Evolutionary conservation across 2,113 vertebrate genomes (phyloP).

Genomic region (Rallus limicola): DNA sequence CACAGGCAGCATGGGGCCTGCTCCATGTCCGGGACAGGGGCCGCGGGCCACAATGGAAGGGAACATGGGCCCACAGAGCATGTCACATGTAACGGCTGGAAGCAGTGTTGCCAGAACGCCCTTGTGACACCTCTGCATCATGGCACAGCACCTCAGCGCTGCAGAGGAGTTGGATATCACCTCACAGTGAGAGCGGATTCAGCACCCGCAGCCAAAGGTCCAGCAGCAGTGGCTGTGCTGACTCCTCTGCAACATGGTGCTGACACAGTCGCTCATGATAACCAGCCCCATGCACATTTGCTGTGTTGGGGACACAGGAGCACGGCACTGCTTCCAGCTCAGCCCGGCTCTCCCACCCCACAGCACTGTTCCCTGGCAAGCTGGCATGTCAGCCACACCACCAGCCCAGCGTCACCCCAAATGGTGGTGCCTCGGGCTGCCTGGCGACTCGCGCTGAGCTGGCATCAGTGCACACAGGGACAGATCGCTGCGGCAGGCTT

Average conservation of each 20-base stretch:
- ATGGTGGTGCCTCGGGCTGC: neutral
- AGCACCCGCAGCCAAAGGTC: neutral
- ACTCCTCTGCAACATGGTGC: neutral
- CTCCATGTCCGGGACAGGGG: neutral
- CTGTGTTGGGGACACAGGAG: neutral
- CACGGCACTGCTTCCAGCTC: neutral
- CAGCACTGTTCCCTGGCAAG: neutral
- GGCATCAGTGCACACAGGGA: neutral
- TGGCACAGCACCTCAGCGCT: rapidly evolving
- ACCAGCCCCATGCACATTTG: rapidly evolving
- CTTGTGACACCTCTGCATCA: neutral
- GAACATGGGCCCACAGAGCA: neutral
- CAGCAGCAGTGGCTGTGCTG: neutral
- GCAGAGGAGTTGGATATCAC: rapidly evolving
- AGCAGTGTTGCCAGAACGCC: neutral
- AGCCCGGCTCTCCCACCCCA: rapidly evolving
- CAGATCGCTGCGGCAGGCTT: neutral
- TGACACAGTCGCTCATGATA: rapidly evolving
- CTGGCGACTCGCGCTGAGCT: rapidly evolving
- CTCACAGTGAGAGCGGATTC: neutral
- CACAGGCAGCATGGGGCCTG: rapidly evolving
- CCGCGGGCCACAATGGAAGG: neutral
- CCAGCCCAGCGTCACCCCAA: neutral
- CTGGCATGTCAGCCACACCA: neutral
- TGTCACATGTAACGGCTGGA: rapidly evolving